Conservation (phyloP, 64 coral and sea anemone genomes). For the Dendrophyllia cribrosa region DNA sequence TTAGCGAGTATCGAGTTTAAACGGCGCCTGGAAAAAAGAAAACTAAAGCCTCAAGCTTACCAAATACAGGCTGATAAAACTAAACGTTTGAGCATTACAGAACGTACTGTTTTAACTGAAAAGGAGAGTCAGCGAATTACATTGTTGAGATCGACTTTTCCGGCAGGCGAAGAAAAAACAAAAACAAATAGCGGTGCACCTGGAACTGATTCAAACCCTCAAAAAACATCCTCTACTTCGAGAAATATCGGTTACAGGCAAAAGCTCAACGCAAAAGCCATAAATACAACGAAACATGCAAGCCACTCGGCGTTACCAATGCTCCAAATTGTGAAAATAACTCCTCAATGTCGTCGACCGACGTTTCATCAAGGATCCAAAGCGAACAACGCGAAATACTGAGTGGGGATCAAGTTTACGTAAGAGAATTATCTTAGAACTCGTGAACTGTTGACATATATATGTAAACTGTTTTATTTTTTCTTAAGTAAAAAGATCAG, state of each 20-base stretch:
- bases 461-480: background rate
- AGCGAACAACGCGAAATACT: background rate
- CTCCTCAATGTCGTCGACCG: background rate
- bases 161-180: background rate
- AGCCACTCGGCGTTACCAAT: background rate
- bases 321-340: constrained; percentile 17
- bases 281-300: background rate
- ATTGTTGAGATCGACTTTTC: constrained; percentile 3
- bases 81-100: background rate
- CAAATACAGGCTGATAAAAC: background rate
- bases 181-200: background rate
- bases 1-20: constrained; percentile 53
- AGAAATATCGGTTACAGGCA: background rate
- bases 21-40: constrained; percentile 8
- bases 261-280: too few relatives aligned
- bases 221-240: background rate
- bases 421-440: background rate
- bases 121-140: background rate
- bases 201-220: background rate
- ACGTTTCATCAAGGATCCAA: constrained; percentile 3
- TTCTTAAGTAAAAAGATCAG: too few relatives aligned
- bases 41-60: background rate
- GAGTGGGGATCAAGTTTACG: background rate
- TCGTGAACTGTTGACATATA: background rate
- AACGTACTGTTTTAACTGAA: background rate